Evolutionary conservation across 2,113 vertebrate genomes (phyloP), one percentile per base, ranked within the genome.

Genomic region (Pollachius pollachius): DNA sequence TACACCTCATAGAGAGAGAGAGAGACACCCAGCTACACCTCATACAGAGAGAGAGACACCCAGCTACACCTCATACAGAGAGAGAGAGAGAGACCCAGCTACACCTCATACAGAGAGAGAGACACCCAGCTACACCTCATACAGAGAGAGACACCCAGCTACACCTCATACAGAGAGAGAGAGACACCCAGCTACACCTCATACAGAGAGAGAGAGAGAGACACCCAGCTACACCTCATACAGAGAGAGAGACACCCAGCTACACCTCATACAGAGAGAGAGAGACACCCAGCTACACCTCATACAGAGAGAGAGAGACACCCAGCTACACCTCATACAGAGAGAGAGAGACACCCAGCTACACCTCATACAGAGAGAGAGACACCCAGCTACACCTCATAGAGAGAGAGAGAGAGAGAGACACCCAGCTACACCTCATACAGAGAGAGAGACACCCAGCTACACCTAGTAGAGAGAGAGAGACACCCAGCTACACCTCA

Each of bases 21-120:
- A n/a, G n/a, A n/a, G n/a, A 48, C 41, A 13, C 41, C 41, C 41
- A 48, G 12, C 41, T 13, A 12, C 9, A 48, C 84, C 79, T 71
- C 71, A 70, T 34, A 15, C 9, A 67, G 64, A 64, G 0, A 68
- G 6, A 41, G 30, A 65, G 62, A 65, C 23, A 68, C 4, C 8
- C 41, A 48, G 41, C 4, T 34, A 34, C 30, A 34, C 30, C 30
- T 34, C 30, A 34, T 34, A 9, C 1, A 61, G 3, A 16, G 11
- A 37, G n/a, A n/a, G n/a, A n/a, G 2, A 72, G 66, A 23, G 30
- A 27, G 0, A 64, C 25, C 3, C 5, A 25, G 62, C 3, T 15
- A 41, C 23, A 23, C 23, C 23, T 23, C 6, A 41, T 6, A 27
- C 17, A 41, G 37, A 41, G 37, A 41, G n/a, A n/a, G 56, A 58